Evolutionary conservation across 2,113 vertebrate genomes (phyloP).

Genomic region (Corythornis vintsioides): DNA sequence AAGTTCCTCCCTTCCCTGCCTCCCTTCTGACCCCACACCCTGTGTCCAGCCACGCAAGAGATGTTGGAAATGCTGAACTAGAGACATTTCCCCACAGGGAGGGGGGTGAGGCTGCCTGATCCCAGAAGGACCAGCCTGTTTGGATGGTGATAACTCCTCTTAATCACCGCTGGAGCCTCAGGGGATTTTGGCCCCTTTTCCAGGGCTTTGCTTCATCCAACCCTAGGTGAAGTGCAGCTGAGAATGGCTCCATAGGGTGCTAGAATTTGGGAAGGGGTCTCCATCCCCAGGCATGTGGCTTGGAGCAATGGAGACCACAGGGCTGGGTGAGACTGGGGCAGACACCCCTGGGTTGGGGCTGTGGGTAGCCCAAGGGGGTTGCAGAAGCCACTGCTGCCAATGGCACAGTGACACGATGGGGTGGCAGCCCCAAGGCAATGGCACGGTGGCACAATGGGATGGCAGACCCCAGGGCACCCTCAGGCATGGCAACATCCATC

Average conservation of each 20-base stretch:
- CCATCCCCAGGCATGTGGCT: not conserved
- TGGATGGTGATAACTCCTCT: not conserved
- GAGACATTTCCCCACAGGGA: rapidly evolving
- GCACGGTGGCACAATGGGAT: rapidly evolving
- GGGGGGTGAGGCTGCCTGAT: not conserved
- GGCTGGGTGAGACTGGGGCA: not conserved
- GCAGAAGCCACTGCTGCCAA: not conserved
- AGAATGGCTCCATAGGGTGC: not conserved
- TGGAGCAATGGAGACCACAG: not conserved
- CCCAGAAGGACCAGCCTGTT: not conserved
- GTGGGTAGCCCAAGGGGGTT: not conserved
- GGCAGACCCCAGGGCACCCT: not conserved
- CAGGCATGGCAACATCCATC: not conserved
- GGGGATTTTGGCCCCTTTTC: not conserved
- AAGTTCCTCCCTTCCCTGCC: not conserved
- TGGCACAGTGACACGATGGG: rapidly evolving
- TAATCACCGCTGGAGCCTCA: rapidly evolving
- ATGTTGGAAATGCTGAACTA: not conserved
- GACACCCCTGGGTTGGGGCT: not conserved
- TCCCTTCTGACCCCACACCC: not conserved
- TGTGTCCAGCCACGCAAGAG: not conserved
- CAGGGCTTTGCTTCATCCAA: not conserved
- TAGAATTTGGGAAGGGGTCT: not conserved
- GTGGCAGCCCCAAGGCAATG: not conserved
- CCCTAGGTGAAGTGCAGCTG: not conserved